These are phyloP conservation scores for Kradibia gibbosae DNA, from an alignment of 1,140 invertebrate genomes.

Conservation along the genomic window DNA sequence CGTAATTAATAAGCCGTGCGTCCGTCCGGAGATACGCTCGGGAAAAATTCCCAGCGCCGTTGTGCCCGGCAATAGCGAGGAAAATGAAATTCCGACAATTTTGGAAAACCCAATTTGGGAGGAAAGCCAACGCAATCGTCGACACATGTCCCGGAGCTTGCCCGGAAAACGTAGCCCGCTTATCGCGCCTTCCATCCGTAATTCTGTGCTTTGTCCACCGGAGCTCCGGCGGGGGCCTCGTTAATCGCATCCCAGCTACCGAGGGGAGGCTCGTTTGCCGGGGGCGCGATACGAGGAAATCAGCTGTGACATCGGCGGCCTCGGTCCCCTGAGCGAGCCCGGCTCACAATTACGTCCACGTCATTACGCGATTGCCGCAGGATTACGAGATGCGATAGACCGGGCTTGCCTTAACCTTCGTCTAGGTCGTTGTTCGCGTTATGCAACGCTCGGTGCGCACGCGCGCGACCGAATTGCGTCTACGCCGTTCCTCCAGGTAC, in stretches of 20 bases:
- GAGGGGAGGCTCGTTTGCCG: not conserved
- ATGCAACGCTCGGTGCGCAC: not conserved
- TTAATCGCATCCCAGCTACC: not conserved
- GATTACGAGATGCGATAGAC: conserved; percentile 5
- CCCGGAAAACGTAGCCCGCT: not conserved
- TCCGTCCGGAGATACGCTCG: not conserved
- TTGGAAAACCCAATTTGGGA: not conserved
- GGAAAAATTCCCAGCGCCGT: not conserved
- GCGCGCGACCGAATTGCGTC: not conserved
- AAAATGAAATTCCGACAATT: not conserved
- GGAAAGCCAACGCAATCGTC: not conserved
- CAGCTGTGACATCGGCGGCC: not conserved
- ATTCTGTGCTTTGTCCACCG: no score
- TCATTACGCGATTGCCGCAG: not conserved
- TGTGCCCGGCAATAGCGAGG: not conserved
- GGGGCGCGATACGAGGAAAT: not conserved
- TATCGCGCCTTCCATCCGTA: no score
- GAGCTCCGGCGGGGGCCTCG: not conserved
- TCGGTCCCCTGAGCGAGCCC: not conserved
- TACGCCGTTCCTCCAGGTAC: not conserved
- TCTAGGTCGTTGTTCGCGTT: not conserved
- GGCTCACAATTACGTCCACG: conserved; percentile 20
- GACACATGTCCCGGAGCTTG: not conserved
- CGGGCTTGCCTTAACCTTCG: not conserved
- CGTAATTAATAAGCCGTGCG: not conserved